These are phyloP conservation scores for Hyposoter dolosus DNA, from an alignment of 2,888 invertebrate genomes.

Conservation along the genomic window DNA sequence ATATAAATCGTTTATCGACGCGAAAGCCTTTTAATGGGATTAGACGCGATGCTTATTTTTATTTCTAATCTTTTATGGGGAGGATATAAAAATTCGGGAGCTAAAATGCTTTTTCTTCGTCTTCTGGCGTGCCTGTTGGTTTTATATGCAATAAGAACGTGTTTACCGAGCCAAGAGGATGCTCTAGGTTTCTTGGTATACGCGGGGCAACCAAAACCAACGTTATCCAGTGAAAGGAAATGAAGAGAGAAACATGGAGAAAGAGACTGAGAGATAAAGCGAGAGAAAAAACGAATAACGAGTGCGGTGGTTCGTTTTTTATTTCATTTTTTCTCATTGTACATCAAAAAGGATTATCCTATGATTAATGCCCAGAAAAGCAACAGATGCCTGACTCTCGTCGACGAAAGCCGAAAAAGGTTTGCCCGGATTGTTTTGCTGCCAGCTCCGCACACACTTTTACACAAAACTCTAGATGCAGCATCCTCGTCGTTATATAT, in stretches of 20 bases:
- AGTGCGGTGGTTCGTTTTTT: slow-evolving; percentile 49
- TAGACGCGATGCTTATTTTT: neutral
- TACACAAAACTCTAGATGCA: neutral
- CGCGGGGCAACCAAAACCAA: slow-evolving; percentile 35
- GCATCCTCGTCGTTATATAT: neutral
- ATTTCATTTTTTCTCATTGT: slow-evolving; percentile 21
- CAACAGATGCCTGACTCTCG: slow-evolving; percentile 80
- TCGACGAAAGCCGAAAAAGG: slow-evolving; percentile 73
- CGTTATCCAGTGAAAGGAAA: slow-evolving; percentile 5
- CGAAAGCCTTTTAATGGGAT: slow-evolving; percentile 46
- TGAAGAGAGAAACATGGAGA: slow-evolving; percentile 6
- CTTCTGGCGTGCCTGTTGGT: neutral
- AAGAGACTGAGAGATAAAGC: slow-evolving; percentile 44
- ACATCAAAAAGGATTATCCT: slow-evolving; percentile 80
- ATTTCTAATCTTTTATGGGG: slow-evolving; percentile 31
- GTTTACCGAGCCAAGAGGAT: slow-evolving; percentile 7
- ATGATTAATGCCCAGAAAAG: slow-evolving; percentile 79
- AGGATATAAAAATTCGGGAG: slow-evolving; percentile 47
- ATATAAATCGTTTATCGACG: neutral
- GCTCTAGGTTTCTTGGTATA: slow-evolving; percentile 36
- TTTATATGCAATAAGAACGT: slow-evolving; percentile 11
- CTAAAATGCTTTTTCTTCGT: slow-evolving; percentile 1
- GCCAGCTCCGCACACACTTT: slow-evolving; percentile 42
- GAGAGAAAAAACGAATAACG: slow-evolving; percentile 37
- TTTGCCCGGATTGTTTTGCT: slow-evolving; percentile 55